A percentile compares a stretch with the other conserved stretches of the same genome.
Conservation (phyloP, 2,797 vertebrate species). For the Cuniculus paca region DNA sequence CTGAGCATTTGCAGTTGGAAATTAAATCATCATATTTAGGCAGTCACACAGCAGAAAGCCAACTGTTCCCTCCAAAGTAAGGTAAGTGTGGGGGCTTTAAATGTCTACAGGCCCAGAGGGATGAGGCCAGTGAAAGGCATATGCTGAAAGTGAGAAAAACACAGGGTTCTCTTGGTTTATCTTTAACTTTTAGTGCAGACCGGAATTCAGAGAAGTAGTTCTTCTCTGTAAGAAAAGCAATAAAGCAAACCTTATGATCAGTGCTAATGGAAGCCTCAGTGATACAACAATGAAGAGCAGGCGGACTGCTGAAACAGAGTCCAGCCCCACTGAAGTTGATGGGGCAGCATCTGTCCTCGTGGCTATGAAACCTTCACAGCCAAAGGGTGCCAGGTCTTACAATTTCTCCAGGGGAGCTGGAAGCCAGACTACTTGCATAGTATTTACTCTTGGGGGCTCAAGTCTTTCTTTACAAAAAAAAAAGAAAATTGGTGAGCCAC, state of each 20-base stretch:
- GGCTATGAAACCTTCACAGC: background rate
- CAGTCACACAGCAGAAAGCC: background rate
- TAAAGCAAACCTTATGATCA: background rate
- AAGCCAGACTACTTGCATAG: conserved; percentile 29
- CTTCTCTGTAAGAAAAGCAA: background rate
- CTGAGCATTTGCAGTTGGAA: background rate
- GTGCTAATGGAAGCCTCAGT: background rate
- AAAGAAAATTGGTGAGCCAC: conserved; percentile 18
- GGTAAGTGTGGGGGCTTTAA: background rate
- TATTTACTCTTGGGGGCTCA: conserved; percentile 1
- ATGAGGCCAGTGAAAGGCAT: fast-evolving
- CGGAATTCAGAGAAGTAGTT: background rate
- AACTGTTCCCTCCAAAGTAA: background rate
- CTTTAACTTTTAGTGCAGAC: background rate
- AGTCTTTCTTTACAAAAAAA: conserved; percentile 19
- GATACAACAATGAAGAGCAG: background rate
- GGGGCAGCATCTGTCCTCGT: background rate
- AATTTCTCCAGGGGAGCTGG: background rate
- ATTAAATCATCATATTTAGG: background rate
- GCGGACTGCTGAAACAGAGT: background rate
- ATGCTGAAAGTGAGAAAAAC: background rate
- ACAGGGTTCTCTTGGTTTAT: background rate
- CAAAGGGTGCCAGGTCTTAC: background rate
- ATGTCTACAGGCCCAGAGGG: background rate
- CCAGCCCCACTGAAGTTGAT: background rate